Base-by-base conservation (phyloP, 2,797 vertebrate genomes). In the Acanthornis magna region DNA sequence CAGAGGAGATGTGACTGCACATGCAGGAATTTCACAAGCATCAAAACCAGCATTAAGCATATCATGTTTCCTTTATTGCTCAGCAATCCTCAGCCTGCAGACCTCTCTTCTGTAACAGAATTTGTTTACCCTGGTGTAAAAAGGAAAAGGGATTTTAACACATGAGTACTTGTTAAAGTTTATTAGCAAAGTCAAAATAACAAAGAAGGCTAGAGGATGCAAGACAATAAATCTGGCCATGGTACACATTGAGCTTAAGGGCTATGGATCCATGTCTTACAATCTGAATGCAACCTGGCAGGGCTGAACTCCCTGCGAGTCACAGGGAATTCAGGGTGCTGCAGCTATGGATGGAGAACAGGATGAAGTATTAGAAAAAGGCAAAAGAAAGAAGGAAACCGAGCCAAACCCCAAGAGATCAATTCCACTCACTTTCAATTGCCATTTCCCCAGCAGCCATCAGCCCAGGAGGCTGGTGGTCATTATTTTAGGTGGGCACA, bases 61-160 rank as follows among this genome's bases (percentile, higher is more conserved):
- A 74, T 92, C 66, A 29, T 27, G 60, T 94, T 93, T 84, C 91
- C 91, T 95, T 95, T 88, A 95, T 88, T 96, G 94, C 94, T 95
- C 95, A 96, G 95, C 95, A 94, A 91, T 80, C 88, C 95, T 89
- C 81, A 95, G 81, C 95, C 92, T 73, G 66, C 65, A 75, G 38
- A 57, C 75, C 71, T 76, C 63, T 65, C 57, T 78, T 81, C 87
- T 38, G 62, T 19, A 26, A 34, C 1, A 0, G 29, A 27, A 76
- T 91, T 86, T 70, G 54, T 62, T 96, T 96, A 93, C 95, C 96
- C 95, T 96, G 96, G 97, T 97, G 96, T 97, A 97, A 97, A 98
- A 97, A 87, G 47, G 68, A 85, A 76, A 85, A 32, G 17, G 45
- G 50, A 17, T 70, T 91, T 91, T 92, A 68, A 73, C 13, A 43